Percentiles rank a stretch among this genome's conserved stretches.
These are phyloP conservation scores for Torymus auratus DNA, from an alignment of 2,888 invertebrate species.

Conservation along the genomic window DNA sequence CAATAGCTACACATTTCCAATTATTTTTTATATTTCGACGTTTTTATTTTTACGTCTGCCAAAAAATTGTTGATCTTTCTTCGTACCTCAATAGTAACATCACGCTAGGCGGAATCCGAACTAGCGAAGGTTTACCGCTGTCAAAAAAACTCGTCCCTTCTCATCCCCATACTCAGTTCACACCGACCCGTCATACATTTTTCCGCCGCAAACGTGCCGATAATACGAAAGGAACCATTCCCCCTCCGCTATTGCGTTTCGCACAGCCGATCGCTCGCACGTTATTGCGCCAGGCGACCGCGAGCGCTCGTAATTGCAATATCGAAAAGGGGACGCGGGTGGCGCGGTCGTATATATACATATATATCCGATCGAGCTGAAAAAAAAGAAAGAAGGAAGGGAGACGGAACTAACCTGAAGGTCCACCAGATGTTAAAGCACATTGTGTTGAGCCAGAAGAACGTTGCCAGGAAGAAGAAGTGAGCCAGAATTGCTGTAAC, in stretches of 20 bases:
- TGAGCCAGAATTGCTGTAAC: conserved; percentile 89
- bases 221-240: conserved; percentile 39
- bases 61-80: too few species aligned
- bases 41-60: too few species aligned
- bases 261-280: conserved; percentile 31
- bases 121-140: neutral
- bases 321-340: conserved; percentile 22
- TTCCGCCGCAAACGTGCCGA: conserved; percentile 35
- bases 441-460: conserved; percentile 96
- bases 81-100: too few species aligned
- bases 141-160: conserved; percentile 1
- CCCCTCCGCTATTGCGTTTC: conserved; percentile 27
- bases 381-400: neutral
- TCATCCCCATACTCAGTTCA: too few species aligned
- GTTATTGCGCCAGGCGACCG: conserved; percentile 23
- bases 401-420: conserved; percentile 83
- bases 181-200: conserved; percentile 9
- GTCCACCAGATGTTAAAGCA: conserved; percentile 98
- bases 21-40: too few species aligned
- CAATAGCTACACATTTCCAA: too few species aligned
- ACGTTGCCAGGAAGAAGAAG: conserved; percentile 92
- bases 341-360: neutral
- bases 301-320: conserved; percentile 46
- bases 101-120: neutral
- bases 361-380: neutral